phyloP scores from a whole-genome alignment of 2,113 vertebrate species.

The Oryzias celebensis region DNA sequence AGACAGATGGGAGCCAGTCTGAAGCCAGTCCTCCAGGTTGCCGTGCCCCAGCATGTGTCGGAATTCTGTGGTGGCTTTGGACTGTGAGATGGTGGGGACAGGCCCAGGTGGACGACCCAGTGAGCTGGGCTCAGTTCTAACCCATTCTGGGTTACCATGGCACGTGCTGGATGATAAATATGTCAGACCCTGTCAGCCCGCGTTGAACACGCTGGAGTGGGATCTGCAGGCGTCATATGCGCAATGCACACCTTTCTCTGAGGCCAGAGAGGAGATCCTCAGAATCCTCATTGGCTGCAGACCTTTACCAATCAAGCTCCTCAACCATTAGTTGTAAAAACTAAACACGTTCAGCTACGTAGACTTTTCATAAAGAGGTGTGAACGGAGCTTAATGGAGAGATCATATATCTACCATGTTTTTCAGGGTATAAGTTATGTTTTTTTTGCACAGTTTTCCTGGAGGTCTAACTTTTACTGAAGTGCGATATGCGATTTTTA shows the following conservation, averaged over 20 bases:
- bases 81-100: constrained; percentile 98
- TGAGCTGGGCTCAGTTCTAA: constrained; percentile 83
- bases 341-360: too few relatives aligned
- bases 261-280: constrained; percentile 87
- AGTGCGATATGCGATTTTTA: too few relatives aligned
- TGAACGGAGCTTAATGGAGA: too few relatives aligned
- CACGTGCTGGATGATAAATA: constrained; percentile 89
- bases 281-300: constrained; percentile 71
- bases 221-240: constrained; percentile 81
- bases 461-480: too few relatives aligned
- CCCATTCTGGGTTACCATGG: constrained; percentile 84
- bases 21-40: constrained; percentile 58
- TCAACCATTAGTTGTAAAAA: too few relatives aligned
- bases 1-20: constrained; percentile 66
- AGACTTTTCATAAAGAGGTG: too few relatives aligned
- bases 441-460: too few relatives aligned
- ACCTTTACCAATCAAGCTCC: too few relatives aligned
- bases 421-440: too few relatives aligned
- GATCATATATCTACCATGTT: too few relatives aligned
- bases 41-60: constrained; percentile 15
- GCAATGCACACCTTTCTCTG: constrained; percentile 79
- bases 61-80: constrained; percentile 82
- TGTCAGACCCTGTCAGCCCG: constrained; percentile 78
- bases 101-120: constrained; percentile 82
- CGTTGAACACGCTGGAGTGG: constrained; percentile 92